A percentile compares a stretch with the other conserved stretches of the same genome.
These are phyloP conservation scores for Xanthia togata DNA, from an alignment of 2,888 invertebrate genomes.

Conservation along the genomic window DNA sequence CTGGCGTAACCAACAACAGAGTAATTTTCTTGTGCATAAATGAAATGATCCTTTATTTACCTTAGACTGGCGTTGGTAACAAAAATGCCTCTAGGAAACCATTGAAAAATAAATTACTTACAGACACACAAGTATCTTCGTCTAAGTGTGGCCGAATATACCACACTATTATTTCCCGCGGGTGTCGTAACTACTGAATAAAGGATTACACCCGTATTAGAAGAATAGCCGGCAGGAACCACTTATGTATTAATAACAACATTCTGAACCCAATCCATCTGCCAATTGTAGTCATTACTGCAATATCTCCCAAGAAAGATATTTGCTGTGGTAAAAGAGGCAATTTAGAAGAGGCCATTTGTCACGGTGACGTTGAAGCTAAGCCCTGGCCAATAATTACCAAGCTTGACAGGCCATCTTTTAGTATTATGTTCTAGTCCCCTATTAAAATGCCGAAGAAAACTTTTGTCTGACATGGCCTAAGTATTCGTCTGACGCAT, in stretches of 20 bases:
- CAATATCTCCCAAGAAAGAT: constrained; percentile 27
- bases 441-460: constrained; percentile 20
- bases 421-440: constrained; percentile 22
- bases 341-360: constrained; percentile 24
- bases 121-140: constrained; percentile 27
- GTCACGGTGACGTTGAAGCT: constrained; percentile 28
- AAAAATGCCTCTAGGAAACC: constrained; percentile 13
- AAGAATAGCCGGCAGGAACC: constrained; percentile 38
- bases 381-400: constrained; percentile 35
- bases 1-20: not conserved
- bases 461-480: constrained; percentile 8
- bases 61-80: not conserved
- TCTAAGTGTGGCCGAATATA: constrained; percentile 45
- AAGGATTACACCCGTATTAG: constrained; percentile 52
- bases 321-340: not conserved
- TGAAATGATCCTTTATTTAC: constrained; percentile 12
- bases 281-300: constrained; percentile 35
- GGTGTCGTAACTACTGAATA: constrained; percentile 59
- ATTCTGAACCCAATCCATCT: constrained; percentile 27
- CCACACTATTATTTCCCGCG: constrained; percentile 50
- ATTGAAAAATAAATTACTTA: constrained; percentile 45
- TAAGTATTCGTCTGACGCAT: constrained; percentile 4
- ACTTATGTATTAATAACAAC: constrained; percentile 48
- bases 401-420: constrained; percentile 29
- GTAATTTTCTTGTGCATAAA: constrained; percentile 20